A percentile compares a stretch with the other conserved stretches of the same genome.
These are phyloP conservation scores for Neotragus pygmaeus DNA, from an alignment of 2,113 vertebrate genomes.

Conservation along the genomic window DNA sequence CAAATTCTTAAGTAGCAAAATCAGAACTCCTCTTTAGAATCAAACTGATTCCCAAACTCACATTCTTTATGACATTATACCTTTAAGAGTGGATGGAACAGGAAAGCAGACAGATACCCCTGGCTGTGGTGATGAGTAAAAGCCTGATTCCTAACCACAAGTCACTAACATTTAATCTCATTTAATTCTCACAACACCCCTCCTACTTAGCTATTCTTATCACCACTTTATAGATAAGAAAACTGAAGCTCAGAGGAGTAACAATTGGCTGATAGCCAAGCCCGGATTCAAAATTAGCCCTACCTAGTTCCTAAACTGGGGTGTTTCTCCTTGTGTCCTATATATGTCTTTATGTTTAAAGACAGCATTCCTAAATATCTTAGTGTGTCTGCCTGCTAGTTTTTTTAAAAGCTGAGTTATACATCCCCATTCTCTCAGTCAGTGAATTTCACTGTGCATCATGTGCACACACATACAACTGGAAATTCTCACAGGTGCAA, in stretches of 20 bases:
- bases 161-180: background rate
- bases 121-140: background rate
- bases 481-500: background rate
- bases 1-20: constrained; percentile 26
- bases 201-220: background rate
- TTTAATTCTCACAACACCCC: background rate
- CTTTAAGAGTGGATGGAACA: background rate
- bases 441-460: background rate
- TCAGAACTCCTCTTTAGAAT: background rate
- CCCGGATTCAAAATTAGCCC: background rate
- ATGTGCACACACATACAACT: background rate
- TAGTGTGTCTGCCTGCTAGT: background rate
- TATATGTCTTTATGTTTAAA: background rate
- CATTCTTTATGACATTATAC: background rate
- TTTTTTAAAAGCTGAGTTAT: background rate
- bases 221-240: background rate
- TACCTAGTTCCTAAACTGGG: background rate
- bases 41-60: background rate
- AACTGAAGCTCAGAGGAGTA: background rate
- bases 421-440: background rate
- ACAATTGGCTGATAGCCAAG: background rate
- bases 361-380: background rate
- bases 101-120: background rate
- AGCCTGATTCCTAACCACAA: background rate
- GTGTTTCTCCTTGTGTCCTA: background rate